Percentiles rank a stretch among this genome's conserved stretches.
Evolutionary conservation across 2,888 invertebrate species (phyloP).

Genomic region (Uloborus plumipes): DNA sequence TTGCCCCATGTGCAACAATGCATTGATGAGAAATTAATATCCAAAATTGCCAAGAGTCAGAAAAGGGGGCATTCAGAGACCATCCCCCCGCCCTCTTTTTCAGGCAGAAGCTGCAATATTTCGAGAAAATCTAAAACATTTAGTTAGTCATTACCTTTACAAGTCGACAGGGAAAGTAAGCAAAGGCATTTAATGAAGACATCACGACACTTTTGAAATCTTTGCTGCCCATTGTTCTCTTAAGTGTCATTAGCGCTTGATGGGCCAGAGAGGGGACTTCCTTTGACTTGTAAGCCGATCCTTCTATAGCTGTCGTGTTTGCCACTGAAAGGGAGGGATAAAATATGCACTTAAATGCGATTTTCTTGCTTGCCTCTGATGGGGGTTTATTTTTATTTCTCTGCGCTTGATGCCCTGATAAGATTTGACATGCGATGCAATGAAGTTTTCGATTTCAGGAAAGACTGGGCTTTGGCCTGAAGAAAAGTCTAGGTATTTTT

Average conservation of each 20-base stretch:
- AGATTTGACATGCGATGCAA: too few species aligned
- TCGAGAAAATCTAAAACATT: conserved; percentile 52
- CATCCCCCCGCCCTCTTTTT: conserved; percentile 6
- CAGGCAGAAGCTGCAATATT: conserved; percentile 6
- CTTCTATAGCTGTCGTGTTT: conserved; percentile 18
- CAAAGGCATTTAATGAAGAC: conserved; percentile 55
- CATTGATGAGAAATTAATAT: conserved; percentile 61
- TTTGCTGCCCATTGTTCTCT: conserved; percentile 51
- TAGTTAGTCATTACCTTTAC: conserved; percentile 62
- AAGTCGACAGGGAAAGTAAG: conserved; percentile 37
- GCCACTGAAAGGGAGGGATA: conserved; percentile 9
- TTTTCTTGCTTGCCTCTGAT: conserved; percentile 9
- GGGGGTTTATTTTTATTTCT: too few species aligned
- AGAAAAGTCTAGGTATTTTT: too few species aligned
- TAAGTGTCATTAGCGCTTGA: conserved; percentile 62
- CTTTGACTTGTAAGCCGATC: conserved; percentile 35
- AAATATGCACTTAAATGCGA: conserved; percentile 27
- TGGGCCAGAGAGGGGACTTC: conserved; percentile 34
- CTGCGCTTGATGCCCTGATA: too few species aligned
- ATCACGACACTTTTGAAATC: conserved; percentile 53
- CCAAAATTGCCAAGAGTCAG: conserved; percentile 24
- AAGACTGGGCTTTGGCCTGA: too few species aligned
- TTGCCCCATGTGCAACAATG: conserved; percentile 4
- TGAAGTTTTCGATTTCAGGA: too few species aligned
- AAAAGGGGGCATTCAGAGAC: conserved; percentile 5